A percentile compares a stretch with the other conserved stretches of the same genome.
Evolutionary conservation across 2,888 invertebrate genomes (phyloP).

Genomic region (Ecdyonurus torrentis): DNA sequence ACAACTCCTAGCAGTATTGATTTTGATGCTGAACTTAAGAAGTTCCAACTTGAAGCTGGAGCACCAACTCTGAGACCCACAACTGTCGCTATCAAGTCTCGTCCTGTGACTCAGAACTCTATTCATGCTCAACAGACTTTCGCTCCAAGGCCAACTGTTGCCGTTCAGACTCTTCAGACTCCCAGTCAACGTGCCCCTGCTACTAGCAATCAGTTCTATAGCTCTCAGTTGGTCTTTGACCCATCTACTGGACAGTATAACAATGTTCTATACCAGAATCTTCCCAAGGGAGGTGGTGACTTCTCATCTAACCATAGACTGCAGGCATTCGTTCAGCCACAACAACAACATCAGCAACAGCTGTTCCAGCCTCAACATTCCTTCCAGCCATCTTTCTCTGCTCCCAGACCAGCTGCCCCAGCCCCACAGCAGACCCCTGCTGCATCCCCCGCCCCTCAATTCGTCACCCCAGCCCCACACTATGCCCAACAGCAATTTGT

Average conservation of each 20-base stretch:
- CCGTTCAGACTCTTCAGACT: constrained; percentile 13
- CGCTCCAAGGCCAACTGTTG: constrained; percentile 22
- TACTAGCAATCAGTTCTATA: constrained; percentile 46
- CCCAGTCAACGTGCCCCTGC: constrained; percentile 10
- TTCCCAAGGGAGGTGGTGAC: constrained; percentile 38
- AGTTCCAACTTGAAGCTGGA: constrained; percentile 46
- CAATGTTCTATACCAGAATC: constrained; percentile 55
- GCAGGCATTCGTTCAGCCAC: constrained; percentile 52
- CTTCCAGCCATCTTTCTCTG: constrained; percentile 25
- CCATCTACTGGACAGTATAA: constrained; percentile 61
- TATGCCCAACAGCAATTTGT: constrained; percentile 15
- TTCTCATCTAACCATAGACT: constrained; percentile 54
- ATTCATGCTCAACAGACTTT: constrained; percentile 19
- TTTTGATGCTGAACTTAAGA: constrained; percentile 59
- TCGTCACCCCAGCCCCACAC: constrained; percentile 16
- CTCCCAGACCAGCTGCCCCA: constrained; percentile 30
- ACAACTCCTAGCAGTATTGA: constrained; percentile 32
- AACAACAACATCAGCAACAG: constrained; percentile 26
- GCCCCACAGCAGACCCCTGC: constrained; percentile 11
- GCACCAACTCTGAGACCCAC: constrained; percentile 26
- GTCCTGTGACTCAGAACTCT: constrained; percentile 1
- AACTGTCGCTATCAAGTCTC: neutral
- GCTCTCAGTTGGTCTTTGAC: constrained; percentile 60
- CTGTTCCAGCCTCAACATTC: constrained; percentile 34
- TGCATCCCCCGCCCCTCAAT: neutral